phyloP scores from a whole-genome alignment of 2,888 invertebrate genomes.

The Keiferia lycopersicella region DNA sequence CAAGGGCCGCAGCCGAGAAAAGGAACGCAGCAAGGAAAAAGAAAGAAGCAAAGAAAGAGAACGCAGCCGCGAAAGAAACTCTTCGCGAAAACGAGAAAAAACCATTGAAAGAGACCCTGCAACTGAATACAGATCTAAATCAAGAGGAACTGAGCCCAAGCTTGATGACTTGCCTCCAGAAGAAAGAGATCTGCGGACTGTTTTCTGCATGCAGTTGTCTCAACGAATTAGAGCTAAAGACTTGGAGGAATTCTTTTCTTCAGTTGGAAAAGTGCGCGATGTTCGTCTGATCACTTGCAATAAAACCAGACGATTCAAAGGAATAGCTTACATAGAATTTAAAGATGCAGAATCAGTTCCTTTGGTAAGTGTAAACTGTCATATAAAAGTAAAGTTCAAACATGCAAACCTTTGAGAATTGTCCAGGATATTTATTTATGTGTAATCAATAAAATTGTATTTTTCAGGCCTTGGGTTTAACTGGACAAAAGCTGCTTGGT shows the following conservation, averaged over 20 bases:
- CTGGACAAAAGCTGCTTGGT: slow-evolving; percentile 96
- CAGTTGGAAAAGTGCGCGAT: slow-evolving; percentile 98
- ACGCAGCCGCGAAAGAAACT: slow-evolving; percentile 49
- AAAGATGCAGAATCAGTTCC: slow-evolving; percentile 98
- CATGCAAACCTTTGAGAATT: no score
- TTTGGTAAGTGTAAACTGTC: slow-evolving; percentile 82
- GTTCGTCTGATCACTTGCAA: slow-evolving; percentile 99
- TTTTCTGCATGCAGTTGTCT: slow-evolving; percentile 99
- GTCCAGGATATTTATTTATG: background rate
- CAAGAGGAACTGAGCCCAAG: slow-evolving; percentile 79
- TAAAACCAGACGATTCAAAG: slow-evolving; percentile 98
- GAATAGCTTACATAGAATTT: slow-evolving; percentile 99
- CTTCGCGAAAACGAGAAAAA: slow-evolving; percentile 57
- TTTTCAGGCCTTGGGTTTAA: slow-evolving; percentile 93
- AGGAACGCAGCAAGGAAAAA: slow-evolving; percentile 56
- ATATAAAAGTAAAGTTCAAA: background rate
- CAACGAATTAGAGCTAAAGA: slow-evolving; percentile 96
- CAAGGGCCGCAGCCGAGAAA: slow-evolving; percentile 42
- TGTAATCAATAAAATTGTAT: slow-evolving; percentile 24
- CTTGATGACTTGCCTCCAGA: slow-evolving; percentile 94
- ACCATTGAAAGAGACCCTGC: slow-evolving; percentile 55
- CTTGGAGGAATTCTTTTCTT: slow-evolving; percentile 98
- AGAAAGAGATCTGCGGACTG: slow-evolving; percentile 98
- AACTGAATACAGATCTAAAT: slow-evolving; percentile 68
- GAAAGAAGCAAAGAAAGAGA: slow-evolving; percentile 63